A percentile compares a stretch with the other conserved stretches of the same genome.
These are phyloP conservation scores for Aurelia coerulea DNA, from an alignment of 30 jellyfish, hydroid and myxozoan genomes.

Conservation along the genomic window DNA sequence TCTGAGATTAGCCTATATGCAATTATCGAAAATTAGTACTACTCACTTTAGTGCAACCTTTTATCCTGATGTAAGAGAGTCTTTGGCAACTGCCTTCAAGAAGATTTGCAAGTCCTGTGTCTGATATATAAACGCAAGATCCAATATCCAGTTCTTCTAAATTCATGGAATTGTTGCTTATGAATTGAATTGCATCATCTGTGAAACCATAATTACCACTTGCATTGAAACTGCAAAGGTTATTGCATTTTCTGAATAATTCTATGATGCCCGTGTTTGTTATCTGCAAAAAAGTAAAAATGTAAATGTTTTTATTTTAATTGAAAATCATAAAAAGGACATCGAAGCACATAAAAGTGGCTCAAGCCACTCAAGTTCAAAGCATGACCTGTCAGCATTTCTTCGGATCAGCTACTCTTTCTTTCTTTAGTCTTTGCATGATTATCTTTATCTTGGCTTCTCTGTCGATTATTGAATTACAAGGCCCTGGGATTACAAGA, in stretches of 20 bases:
- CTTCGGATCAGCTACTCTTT: too few species aligned
- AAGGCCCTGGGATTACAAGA: too few species aligned
- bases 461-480: too few species aligned
- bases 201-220: slow-evolving; percentile 67
- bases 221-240: slow-evolving; percentile 12
- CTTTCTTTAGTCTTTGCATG: too few species aligned
- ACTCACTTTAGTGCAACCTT: slow-evolving; percentile 58
- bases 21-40: too few species aligned
- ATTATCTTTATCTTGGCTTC: too few species aligned
- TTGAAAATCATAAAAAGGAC: too few species aligned
- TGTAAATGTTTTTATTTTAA: not conserved
- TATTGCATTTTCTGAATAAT: slow-evolving; percentile 33
- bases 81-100: slow-evolving; percentile 36
- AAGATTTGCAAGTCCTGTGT: slow-evolving; percentile 26
- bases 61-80: slow-evolving; percentile 39
- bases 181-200: slow-evolving; percentile 57
- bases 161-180: slow-evolving; percentile 21
- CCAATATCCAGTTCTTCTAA: slow-evolving; percentile 58
- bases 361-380: too few species aligned
- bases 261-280: slow-evolving; percentile 45
- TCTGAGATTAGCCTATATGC: too few species aligned
- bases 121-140: slow-evolving; percentile 54
- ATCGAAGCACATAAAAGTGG: too few species aligned
- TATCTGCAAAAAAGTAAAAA: slow-evolving; percentile 29
- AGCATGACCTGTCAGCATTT: too few species aligned